A percentile compares a stretch with the other conserved stretches of the same genome.
phyloP scores from a whole-genome alignment of 1,140 invertebrate genomes.

The Varroa destructor region DNA sequence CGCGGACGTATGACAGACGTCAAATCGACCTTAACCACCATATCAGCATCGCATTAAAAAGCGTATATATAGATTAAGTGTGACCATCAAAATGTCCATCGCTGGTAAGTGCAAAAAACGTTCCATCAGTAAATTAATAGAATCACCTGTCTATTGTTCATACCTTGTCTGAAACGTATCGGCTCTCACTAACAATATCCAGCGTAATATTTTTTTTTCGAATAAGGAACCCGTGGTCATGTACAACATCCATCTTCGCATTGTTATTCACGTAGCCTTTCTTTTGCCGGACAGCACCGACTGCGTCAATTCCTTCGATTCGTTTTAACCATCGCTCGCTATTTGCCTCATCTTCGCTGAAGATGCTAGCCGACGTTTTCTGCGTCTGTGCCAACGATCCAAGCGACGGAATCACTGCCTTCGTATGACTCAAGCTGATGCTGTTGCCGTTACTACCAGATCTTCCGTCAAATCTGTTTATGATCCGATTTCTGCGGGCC shows the following conservation, averaged over 20 bases:
- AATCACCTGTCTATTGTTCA: neutral
- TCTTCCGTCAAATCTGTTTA: too few relatives aligned
- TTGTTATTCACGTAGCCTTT: neutral
- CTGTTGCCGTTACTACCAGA: too few relatives aligned
- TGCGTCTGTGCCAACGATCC: neutral
- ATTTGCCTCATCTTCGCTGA: neutral
- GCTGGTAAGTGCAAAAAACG: too few relatives aligned
- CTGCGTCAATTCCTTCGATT: neutral
- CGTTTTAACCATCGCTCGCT: too few relatives aligned
- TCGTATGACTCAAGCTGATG: too few relatives aligned
- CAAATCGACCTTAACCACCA: too few relatives aligned
- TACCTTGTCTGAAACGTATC: conserved; percentile 14
- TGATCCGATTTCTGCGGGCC: neutral
- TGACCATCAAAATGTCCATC: too few relatives aligned
- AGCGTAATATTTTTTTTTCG: conserved; percentile 1
- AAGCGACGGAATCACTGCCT: neutral
- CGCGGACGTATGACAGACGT: too few relatives aligned
- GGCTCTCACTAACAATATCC: neutral
- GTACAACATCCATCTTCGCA: neutral
- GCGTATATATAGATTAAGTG: too few relatives aligned
- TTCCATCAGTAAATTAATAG: too few relatives aligned
- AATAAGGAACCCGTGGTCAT: conserved; percentile 22
- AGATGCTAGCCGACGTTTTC: too few relatives aligned
- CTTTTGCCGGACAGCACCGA: neutral
- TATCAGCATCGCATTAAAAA: too few relatives aligned